Evolutionary conservation across 2,888 invertebrate species (phyloP).

Genomic region (Tricholauxania praeusta): DNA sequence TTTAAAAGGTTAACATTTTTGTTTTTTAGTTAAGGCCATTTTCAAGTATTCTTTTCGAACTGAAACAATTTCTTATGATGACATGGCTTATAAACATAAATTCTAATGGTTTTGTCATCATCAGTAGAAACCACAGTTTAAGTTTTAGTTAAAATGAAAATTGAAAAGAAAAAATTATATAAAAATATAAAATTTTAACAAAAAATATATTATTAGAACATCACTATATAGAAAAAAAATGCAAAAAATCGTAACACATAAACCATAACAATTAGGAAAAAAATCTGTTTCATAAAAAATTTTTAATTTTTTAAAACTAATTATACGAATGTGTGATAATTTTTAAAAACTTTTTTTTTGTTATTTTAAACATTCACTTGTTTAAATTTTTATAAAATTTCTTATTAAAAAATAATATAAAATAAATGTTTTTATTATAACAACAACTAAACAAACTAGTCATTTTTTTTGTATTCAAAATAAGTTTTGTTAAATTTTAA

Average conservation of each 20-base stretch:
- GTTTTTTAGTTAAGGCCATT: no score
- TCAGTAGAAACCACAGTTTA: conserved; percentile 3
- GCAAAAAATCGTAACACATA: conserved; percentile 16
- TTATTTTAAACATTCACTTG: conserved; percentile 34
- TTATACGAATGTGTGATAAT: conserved; percentile 51
- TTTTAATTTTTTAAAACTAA: conserved; percentile 20
- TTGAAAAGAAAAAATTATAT: neutral
- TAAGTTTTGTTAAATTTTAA: conserved; percentile 30
- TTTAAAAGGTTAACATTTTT: no score
- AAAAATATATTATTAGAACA: conserved; percentile 27
- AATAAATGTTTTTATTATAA: conserved; percentile 5
- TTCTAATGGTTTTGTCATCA: no score
- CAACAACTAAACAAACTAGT: conserved; percentile 29
- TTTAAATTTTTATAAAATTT: conserved; percentile 12
- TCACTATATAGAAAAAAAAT: conserved; percentile 28
- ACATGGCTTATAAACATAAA: no score
- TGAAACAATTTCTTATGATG: no score
- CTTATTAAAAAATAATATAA: conserved; percentile 1
- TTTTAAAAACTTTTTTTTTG: conserved; percentile 29
- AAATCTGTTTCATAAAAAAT: conserved; percentile 13
- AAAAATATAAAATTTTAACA: conserved; percentile 24
- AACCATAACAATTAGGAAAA: conserved; percentile 17
- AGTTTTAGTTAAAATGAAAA: neutral
- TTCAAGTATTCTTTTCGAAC: no score
- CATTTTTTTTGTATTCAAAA: neutral